Base-by-base conservation (phyloP, 1,140 invertebrate genomes). In the Drosophila jambulina region DNA sequence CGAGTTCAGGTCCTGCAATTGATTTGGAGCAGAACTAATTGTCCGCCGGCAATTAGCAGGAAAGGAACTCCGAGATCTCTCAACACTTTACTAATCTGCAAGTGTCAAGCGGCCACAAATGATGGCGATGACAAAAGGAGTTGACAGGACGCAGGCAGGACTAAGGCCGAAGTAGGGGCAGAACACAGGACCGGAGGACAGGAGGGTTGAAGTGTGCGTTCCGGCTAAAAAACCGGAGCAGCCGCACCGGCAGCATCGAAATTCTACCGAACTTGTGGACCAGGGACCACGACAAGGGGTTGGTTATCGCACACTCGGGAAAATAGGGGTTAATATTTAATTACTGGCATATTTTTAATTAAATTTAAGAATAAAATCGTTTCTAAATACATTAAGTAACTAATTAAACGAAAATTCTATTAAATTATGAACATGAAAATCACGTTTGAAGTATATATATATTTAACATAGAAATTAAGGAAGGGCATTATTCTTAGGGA, bases 41-140 rank as follows among this genome's bases (percentile, higher is more conserved):
- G 84, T 87, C 42, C 48, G 60, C 38, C 40, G 86, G 80, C 84
- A 87, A 87, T 87, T 87, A 87, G 84, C 84, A 87, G 61, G 84
- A 87, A 87, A 87, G 77, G 69, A 78, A 78, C 62, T 53, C 42
- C 19, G 62, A 36, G 51, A 27, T 49, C 76, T 83, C 65, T 84
- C 84, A 88, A 87, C 84, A 87, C 84, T 88, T 88, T 87, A 88
- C 84, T 87, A 87, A 87, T 87, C 84, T 88, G 84, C 84, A 87
- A 87, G 84, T 87, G 84, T 87, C 84, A 87, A 88, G 83, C 84
- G 64, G 70, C 64, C 62, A 79, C 56, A 82, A 71, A 64, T 56
- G 80, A 78, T 78, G 65, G 49, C 61, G 64, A 60, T 56, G 75
- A 77, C 75, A 78, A 78, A 88, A 78, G 84, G 84, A 87, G 80